These are phyloP conservation scores for Galerucella calmariensis DNA, from an alignment of 2,888 invertebrate genomes.

Conservation along the genomic window DNA sequence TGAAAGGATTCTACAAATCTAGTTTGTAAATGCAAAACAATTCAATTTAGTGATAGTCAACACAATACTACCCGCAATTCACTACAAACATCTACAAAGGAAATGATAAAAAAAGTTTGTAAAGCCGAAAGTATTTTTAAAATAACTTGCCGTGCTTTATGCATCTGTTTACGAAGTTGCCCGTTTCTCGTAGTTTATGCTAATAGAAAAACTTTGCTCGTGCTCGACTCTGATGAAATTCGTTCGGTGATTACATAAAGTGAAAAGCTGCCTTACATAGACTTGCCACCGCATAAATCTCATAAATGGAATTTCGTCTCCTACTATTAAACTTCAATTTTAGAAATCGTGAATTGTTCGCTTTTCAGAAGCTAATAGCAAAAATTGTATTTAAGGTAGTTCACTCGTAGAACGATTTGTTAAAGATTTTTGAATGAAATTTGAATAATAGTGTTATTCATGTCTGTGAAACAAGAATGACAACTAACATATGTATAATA, in stretches of 20 bases:
- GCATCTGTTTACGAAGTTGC: slow-evolving; percentile 16
- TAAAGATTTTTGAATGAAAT: too few relatives aligned
- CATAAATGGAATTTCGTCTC: slow-evolving; percentile 21
- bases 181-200: slow-evolving; percentile 26
- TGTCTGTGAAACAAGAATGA: too few relatives aligned
- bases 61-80: slow-evolving; percentile 1
- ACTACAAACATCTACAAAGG: neutral
- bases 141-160: slow-evolving; percentile 13
- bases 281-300: slow-evolving; percentile 25
- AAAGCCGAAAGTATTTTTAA: slow-evolving; percentile 5
- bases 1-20: neutral
- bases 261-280: slow-evolving; percentile 19
- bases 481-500: too few relatives aligned
- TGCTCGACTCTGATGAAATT: slow-evolving; percentile 19
- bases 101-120: slow-evolving; percentile 12
- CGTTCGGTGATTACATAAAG: slow-evolving; percentile 23
- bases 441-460: too few relatives aligned
- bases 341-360: neutral
- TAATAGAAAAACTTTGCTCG: slow-evolving; percentile 25
- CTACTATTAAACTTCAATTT: neutral
- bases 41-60: neutral
- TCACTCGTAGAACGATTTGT: too few relatives aligned
- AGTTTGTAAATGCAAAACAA: neutral
- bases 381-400: too few relatives aligned
- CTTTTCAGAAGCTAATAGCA: too few relatives aligned